A percentile compares a stretch with the other conserved stretches of the same genome.
These are phyloP conservation scores for Nemoura dubitans DNA, from an alignment of 2,888 invertebrate species.

Conservation along the genomic window DNA sequence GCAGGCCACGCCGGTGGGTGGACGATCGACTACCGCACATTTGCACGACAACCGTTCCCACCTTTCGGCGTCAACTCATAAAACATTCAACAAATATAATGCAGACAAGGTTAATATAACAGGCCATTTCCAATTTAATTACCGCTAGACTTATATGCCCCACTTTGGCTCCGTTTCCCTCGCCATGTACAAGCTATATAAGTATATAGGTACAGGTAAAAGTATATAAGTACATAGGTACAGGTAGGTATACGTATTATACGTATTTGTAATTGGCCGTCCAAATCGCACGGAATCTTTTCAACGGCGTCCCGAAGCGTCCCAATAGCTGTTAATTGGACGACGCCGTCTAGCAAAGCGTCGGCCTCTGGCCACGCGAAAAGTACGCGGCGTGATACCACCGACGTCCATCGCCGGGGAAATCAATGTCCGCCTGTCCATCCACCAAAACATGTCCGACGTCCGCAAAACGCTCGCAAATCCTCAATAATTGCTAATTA, in stretches of 20 bases:
- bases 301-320: background rate
- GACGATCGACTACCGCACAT: background rate
- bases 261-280: background rate
- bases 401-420: background rate
- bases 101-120: background rate
- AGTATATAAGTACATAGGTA: too few relatives aligned
- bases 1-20: background rate
- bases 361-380: background rate
- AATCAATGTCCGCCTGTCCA: constrained; percentile 25
- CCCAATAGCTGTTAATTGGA: background rate
- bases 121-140: background rate
- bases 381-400: background rate
- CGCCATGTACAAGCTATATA: too few relatives aligned
- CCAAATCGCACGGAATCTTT: background rate
- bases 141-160: background rate
- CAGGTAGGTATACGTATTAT: background rate
- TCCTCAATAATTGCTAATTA: background rate
- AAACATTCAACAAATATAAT: background rate
- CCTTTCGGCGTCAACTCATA: background rate
- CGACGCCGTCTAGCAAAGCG: background rate
- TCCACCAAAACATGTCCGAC: background rate
- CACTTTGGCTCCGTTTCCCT: background rate
- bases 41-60: background rate
- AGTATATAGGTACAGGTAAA: too few relatives aligned
- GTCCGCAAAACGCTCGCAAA: constrained; percentile 12